Base-by-base conservation (phyloP, 2,888 invertebrate species). In the Drosophila borealis region DNA sequence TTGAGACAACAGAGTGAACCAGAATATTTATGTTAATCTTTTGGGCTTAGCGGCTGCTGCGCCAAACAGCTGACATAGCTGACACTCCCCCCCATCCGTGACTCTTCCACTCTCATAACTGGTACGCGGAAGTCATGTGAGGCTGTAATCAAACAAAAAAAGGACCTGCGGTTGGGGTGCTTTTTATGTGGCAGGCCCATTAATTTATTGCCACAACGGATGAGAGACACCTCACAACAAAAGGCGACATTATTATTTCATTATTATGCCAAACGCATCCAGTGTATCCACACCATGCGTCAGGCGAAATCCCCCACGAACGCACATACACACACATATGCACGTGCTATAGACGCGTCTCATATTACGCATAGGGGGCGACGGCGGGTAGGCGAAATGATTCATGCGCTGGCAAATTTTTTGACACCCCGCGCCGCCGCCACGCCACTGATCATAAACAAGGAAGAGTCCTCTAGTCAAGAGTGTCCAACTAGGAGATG, bases 191-290 rank as follows among this genome's bases (percentile, higher is more conserved):
- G 78, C 80, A 85, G 70, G 70, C 79, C 81, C 87, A 87, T 87
- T 87, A 87, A 87, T 87, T 87, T 87, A 87, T 86, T 82, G 85
- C 83, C 65, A 63, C 56, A 49, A 37, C 70, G 67, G 71, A 62
- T 70, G 80, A 80, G 79, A 85, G 80, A 87, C 81, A 85, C 77
- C 79, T 81, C 74, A 61, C 72, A 76, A 87, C 88, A 87, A 86
- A 88, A 78, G 78, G 80, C 87, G 85, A 87, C 87, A 82, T 88
- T 87, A 87, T 88, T 87, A 88, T 88, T 87, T 84, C 87, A 87
- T 87, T 87, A 88, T 87, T 88, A 87, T 87, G 89, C 84, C 87
- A 87, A 80, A 70, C 85, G 80, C 87, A 80, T 85, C 80, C 78
- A 73, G 67, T 67, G 63, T 74, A 72, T 69, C 69, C 68, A 59